Evolutionary conservation across 2,113 vertebrate genomes (phyloP).

Genomic region (Prinia subflava): DNA sequence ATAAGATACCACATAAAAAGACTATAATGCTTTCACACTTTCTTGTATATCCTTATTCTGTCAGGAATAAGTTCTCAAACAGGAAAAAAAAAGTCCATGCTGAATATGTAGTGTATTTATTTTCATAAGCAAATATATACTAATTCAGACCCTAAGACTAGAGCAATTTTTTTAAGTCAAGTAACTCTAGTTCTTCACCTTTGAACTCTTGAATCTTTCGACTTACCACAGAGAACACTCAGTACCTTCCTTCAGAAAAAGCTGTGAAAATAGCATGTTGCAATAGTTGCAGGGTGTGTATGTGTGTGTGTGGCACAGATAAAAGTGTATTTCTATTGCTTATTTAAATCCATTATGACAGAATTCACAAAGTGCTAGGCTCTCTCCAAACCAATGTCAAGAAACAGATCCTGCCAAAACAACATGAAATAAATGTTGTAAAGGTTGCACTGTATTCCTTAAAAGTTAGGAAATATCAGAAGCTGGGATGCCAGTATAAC

Average conservation of each 20-base stretch:
- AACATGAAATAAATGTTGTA: constrained; percentile 13
- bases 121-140: background rate
- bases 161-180: background rate
- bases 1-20: background rate
- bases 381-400: background rate
- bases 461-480: constrained; percentile 23
- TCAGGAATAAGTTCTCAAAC: background rate
- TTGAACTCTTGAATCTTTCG: background rate
- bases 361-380: background rate
- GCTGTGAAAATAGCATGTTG: background rate
- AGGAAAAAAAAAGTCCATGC: background rate
- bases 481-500: constrained; percentile 1
- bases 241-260: background rate
- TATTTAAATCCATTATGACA: constrained; percentile 1
- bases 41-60: background rate
- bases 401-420: constrained; percentile 10
- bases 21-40: background rate
- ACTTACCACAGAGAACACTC: background rate
- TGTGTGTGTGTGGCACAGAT: background rate
- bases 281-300: background rate
- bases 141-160: background rate
- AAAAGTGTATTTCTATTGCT: constrained; percentile 17
- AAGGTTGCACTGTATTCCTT: constrained; percentile 12
- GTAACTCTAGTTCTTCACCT: background rate
- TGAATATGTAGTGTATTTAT: background rate